Base-by-base conservation (phyloP, 1,140 invertebrate genomes). In the Orchesella cincta region DNA sequence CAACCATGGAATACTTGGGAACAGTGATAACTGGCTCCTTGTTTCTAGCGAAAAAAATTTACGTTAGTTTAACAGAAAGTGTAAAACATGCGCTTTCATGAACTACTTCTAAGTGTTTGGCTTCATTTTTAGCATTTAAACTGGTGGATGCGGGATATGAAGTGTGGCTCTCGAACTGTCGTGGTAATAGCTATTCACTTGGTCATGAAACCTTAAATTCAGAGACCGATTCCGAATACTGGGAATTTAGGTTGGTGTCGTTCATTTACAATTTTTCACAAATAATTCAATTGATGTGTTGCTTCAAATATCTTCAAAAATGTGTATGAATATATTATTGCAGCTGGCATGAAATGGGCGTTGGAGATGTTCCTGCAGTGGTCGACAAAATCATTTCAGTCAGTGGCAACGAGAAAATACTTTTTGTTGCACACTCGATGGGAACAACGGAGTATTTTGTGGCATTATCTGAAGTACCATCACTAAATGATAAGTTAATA, bases 291-390 rank as follows among this genome's bases (percentile, higher is more conserved):
- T n/a, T n/a, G n/a, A n/a, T n/a, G n/a, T n/a, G n/a, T n/a, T n/a
- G n/a, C n/a, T n/a, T n/a, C n/a, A n/a, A n/a, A n/a, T n/a, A n/a
- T 18, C n/a, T 23, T n/a, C 23, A 64, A 64, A 12, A 23, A 64
- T 64, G 12, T 64, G 28, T 64, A 64, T 64, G n/a, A 46, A n/a
- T 64, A n/a, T 64, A 8, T 64, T 14, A 31, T 23, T 36, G 14
- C 36, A 89, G 87, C 64, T 90, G 84, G 84, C 88, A 90, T 80
- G 88, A 90, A 82, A 89, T 90, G 86, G 88, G 86, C 18, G 76
- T 84, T 12, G 87, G 85, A 78, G 89, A 90, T 82, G 72, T 90
- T 28, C 88, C 89, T 23, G 86, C 89, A 0, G 85, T 88, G 82
- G 84, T 91, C n/a, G 84, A 88, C 71, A 86, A 86, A 77, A 84